These are phyloP conservation scores for Heteractis magnifica DNA, from an alignment of 92 coral and sea anemone species.

Conservation along the genomic window DNA sequence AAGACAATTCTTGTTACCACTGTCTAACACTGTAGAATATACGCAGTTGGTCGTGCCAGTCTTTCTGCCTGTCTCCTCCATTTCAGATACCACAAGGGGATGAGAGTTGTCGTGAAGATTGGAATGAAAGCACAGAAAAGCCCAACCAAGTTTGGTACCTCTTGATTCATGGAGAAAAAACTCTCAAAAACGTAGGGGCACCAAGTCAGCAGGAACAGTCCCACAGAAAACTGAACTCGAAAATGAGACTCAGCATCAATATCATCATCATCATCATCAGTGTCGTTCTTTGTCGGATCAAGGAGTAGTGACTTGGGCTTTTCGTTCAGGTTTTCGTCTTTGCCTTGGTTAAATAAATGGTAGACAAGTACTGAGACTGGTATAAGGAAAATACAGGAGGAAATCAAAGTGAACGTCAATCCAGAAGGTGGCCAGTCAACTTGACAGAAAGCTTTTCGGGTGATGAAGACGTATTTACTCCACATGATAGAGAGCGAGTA, in stretches of 20 bases:
- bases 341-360: slow-evolving; percentile 64
- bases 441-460: slow-evolving; percentile 95
- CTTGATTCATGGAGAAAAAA: slow-evolving; percentile 72
- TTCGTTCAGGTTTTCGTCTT: slow-evolving; percentile 49
- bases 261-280: slow-evolving; percentile 20
- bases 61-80: slow-evolving; percentile 69
- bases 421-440: slow-evolving; percentile 97
- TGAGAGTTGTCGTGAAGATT: slow-evolving; percentile 84
- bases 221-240: slow-evolving; percentile 83
- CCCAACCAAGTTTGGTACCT: slow-evolving; percentile 82
- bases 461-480: slow-evolving; percentile 96
- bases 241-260: slow-evolving; percentile 55
- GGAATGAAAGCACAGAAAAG: slow-evolving; percentile 90
- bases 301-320: slow-evolving; percentile 13
- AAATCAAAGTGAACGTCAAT: slow-evolving; percentile 65
- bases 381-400: slow-evolving; percentile 72
- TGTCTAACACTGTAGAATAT: slow-evolving; percentile 27
- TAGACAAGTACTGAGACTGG: slow-evolving; percentile 81
- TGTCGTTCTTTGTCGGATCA: background rate
- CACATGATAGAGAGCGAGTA: slow-evolving; percentile 90
- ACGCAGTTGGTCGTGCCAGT: background rate
- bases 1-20: background rate
- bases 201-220: slow-evolving; percentile 88
- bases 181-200: slow-evolving; percentile 90
- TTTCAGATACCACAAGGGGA: slow-evolving; percentile 82